phyloP scores from a whole-genome alignment of 2,113 vertebrate genomes.

The Ameiurus melas region DNA sequence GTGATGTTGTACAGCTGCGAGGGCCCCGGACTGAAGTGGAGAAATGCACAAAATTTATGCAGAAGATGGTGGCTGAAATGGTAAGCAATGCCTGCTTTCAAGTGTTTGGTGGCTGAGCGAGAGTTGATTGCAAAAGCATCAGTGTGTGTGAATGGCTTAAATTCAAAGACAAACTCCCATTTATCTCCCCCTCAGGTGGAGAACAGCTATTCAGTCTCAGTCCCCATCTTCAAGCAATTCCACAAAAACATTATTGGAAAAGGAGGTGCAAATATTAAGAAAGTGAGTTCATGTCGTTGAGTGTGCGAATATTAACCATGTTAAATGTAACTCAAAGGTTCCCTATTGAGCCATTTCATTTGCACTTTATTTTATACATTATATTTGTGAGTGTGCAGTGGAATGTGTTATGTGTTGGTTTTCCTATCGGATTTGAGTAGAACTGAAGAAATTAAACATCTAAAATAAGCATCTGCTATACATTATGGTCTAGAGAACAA shows the following conservation, averaged over 20 bases:
- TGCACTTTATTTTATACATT: not conserved
- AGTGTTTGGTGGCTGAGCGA: not conserved
- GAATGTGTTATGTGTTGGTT: too few species aligned
- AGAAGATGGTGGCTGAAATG: slow-evolving; percentile 96
- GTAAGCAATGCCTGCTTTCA: slow-evolving; percentile 63
- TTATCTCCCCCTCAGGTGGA: slow-evolving; percentile 78
- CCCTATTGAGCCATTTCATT: not conserved
- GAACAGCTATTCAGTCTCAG: slow-evolving; percentile 93
- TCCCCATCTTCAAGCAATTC: slow-evolving; percentile 99
- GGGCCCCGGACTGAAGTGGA: slow-evolving; percentile 96
- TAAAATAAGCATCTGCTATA: too few species aligned
- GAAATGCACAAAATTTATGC: slow-evolving; percentile 97
- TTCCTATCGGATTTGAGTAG: not conserved
- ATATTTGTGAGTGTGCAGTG: not conserved
- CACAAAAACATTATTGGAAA: slow-evolving; percentile 99
- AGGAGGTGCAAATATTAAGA: slow-evolving; percentile 98
- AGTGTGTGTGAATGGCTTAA: not conserved
- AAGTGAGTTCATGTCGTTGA: slow-evolving; percentile 71
- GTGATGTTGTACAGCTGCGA: slow-evolving; percentile 95
- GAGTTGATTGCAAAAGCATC: not conserved
- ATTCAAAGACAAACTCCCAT: not conserved
- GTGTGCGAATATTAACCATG: not conserved
- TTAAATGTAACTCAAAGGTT: not conserved
- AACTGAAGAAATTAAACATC: not conserved
- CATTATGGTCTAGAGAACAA: too few species aligned